These are phyloP conservation scores for Uromys caudimaculatus DNA, from an alignment of 2,797 vertebrate genomes.

Conservation along the genomic window DNA sequence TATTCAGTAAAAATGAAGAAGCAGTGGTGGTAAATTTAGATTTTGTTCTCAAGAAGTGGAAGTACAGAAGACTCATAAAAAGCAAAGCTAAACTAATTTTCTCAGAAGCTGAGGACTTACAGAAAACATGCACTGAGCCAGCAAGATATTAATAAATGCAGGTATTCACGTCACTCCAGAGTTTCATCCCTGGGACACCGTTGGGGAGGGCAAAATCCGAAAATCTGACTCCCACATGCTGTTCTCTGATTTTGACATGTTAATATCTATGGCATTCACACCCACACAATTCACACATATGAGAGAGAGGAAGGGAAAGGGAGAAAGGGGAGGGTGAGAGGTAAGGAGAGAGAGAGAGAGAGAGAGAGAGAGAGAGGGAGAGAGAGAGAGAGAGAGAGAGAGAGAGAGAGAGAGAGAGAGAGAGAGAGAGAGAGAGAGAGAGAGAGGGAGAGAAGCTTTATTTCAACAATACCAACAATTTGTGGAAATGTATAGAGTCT, in stretches of 20 bases:
- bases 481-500: not conserved
- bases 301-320: too few species aligned
- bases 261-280: not conserved
- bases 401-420: too few species aligned
- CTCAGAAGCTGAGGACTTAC: not conserved
- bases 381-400: too few species aligned
- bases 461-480: not conserved
- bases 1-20: not conserved
- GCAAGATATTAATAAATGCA: not conserved
- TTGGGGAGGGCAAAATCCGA: not conserved
- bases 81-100: not conserved
- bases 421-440: too few species aligned
- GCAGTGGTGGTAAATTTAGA: not conserved
- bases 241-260: not conserved
- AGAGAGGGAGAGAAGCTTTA: not conserved
- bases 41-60: not conserved
- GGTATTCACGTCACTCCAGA: not conserved
- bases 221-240: not conserved
- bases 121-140: too few species aligned
- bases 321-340: not conserved
- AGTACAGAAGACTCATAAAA: too few species aligned
- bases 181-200: not conserved
- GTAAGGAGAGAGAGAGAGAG: too few species aligned
- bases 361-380: too few species aligned
- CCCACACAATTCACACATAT: not conserved